Base-by-base conservation (phyloP, 2,797 vertebrate genomes). In the Parauchenoglanis punctatus region DNA sequence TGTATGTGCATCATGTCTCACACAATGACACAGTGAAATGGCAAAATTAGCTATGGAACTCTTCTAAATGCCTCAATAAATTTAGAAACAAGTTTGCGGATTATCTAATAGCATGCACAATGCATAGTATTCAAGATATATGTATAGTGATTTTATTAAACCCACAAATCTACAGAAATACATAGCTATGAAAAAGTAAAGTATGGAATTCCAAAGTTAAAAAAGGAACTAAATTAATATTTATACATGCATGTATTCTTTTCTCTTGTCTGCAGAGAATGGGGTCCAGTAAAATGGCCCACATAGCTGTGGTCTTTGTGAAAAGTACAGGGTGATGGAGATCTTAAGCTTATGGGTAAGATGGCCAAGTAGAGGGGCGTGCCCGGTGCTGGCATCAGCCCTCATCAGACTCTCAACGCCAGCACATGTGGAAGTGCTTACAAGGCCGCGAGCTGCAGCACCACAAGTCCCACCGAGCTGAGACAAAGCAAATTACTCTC, bases 371-470 rank as follows among this genome's bases (percentile, higher is more conserved):
- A 90, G 81, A 83, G 91, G 92, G 90, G 91, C 65, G 88, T 91
- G 92, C 91, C 90, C 90, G 85, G 70, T 58, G 88, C 91, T 95
- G 95, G 94, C 94, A 92, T 68, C 20, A 7, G 91, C 81, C 86
- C 31, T 80, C 91, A 88, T 87, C 90, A 91, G 92, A 89, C 25
- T 81, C 63, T 61, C 44, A 83, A 87, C 65, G 77, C 91, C 92
- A 91, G 91, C 93, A 91, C 94, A 94, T 95, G 94, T 96, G 95
- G 95, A 96, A 95, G 90, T 92, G 94, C 93, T 94, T 95, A 94
- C 23, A 91, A 92, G 92, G 92, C 92, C 89, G 85, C 18, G 73
- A 90, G 88, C 82, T 52, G 91, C 78, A 82, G 85, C 80, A 88
- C 87, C 87, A 86, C 81, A 15, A 81, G 89, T 90, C 93, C 93